A percentile compares a stretch with the other conserved stretches of the same genome.
These are phyloP conservation scores for Trilocha varians DNA, from an alignment of 2,888 invertebrate genomes.

Conservation along the genomic window DNA sequence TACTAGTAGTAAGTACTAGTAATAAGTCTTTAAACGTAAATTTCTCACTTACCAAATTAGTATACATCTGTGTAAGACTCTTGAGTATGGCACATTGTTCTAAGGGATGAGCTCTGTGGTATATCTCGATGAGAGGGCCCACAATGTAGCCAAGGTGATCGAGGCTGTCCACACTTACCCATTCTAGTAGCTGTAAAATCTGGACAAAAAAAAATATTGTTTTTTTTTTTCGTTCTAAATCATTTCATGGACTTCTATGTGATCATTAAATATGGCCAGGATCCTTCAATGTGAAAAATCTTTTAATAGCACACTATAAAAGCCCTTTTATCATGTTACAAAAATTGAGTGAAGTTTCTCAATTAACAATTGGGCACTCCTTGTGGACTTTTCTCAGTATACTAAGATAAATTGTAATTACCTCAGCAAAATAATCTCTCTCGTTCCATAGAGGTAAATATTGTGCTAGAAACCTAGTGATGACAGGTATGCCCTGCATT, in stretches of 20 bases:
- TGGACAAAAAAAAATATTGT: slow-evolving; percentile 16
- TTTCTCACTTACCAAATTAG: slow-evolving; percentile 50
- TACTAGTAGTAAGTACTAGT: no score
- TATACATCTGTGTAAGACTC: slow-evolving; percentile 45
- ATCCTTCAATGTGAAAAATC: no score
- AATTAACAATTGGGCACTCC: no score
- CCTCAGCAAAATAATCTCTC: slow-evolving; percentile 52
- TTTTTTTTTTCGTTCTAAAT: no score
- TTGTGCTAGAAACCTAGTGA: slow-evolving; percentile 54
- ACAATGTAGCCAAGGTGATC: slow-evolving; percentile 39
- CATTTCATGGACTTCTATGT: no score
- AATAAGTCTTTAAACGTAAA: no score
- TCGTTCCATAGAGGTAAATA: slow-evolving; percentile 62
- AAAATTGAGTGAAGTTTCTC: no score
- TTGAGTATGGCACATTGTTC: slow-evolving; percentile 49
- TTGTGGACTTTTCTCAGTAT: no score
- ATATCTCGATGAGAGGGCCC: slow-evolving; percentile 30
- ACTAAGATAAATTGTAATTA: slow-evolving; percentile 14
- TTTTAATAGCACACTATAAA: no score
- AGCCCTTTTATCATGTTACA: no score
- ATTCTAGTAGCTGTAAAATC: slow-evolving; percentile 53
- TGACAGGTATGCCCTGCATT: slow-evolving; percentile 51
- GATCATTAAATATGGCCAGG: no score
- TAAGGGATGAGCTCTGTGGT: slow-evolving; percentile 40
- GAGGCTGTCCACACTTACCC: slow-evolving; percentile 42